These are phyloP conservation scores for Psittacus erithacus DNA, from an alignment of 2,113 vertebrate species.

Conservation along the genomic window DNA sequence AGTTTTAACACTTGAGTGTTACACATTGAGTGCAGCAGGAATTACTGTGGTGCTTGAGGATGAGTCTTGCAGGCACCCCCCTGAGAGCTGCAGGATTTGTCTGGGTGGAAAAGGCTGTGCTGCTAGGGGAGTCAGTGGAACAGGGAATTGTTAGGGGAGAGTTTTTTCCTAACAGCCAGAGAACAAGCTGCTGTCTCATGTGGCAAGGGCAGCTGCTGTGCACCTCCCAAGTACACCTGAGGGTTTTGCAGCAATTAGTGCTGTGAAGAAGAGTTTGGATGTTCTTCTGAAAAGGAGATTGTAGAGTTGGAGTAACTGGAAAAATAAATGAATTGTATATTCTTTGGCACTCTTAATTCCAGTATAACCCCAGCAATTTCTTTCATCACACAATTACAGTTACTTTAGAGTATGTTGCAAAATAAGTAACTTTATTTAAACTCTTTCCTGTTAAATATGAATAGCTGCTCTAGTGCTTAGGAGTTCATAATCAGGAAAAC, in stretches of 20 bases:
- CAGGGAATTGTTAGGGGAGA: neutral
- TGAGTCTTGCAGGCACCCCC: neutral
- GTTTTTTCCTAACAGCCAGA: neutral
- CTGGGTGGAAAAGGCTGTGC: neutral
- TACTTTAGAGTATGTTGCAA: neutral
- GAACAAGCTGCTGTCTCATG: neutral
- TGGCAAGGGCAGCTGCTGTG: neutral
- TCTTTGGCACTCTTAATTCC: neutral
- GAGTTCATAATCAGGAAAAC: neutral
- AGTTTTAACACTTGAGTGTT: neutral
- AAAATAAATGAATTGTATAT: neutral
- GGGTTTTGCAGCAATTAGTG: neutral
- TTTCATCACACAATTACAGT: neutral
- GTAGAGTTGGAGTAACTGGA: neutral
- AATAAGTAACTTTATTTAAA: neutral
- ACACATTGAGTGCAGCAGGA: neutral
- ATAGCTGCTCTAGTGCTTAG: neutral
- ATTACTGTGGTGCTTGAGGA: neutral
- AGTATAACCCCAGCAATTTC: neutral
- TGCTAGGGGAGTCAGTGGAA: neutral
- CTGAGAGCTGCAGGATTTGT: rapidly evolving
- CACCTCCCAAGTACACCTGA: neutral
- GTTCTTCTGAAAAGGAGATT: neutral
- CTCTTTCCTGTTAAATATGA: neutral
- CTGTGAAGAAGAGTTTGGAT: neutral